Evolutionary conservation across 2,888 invertebrate genomes (phyloP).

Genomic region (Holacanthella duospinosa): DNA sequence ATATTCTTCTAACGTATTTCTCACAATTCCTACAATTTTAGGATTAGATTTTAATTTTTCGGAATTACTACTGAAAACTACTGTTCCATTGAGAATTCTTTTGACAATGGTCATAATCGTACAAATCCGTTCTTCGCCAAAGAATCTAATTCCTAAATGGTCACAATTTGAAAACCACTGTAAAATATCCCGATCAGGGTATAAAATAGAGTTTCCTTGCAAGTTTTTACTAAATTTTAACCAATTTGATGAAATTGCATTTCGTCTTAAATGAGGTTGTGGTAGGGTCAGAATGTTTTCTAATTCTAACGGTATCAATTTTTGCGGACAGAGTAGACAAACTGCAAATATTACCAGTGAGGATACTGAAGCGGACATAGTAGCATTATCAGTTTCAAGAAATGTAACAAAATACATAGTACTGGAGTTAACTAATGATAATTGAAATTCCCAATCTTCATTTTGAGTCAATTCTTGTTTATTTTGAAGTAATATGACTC

Average conservation of each 20-base stretch:
- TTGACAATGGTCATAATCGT: not conserved
- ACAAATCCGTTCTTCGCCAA: not conserved
- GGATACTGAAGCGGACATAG: too few species aligned
- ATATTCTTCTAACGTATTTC: not conserved
- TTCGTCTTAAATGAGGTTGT: not conserved
- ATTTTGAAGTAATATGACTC: too few species aligned
- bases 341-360: too few species aligned
- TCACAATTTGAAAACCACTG: not conserved
- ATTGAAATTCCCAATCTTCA: too few species aligned
- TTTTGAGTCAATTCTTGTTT: too few species aligned
- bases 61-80: not conserved
- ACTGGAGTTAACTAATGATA: too few species aligned
- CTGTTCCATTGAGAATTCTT: not conserved
- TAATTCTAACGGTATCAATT: not conserved
- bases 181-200: not conserved
- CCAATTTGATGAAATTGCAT: too few species aligned
- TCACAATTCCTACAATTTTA: not conserved
- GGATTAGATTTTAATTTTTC: not conserved
- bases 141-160: not conserved
- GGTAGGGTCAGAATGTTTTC: not conserved
- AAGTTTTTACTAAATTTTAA: too few species aligned
- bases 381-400: too few species aligned
- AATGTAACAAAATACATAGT: too few species aligned
- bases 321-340: not conserved
- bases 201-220: not conserved